Conservation (phyloP, 1,140 invertebrate genomes). For the Acromyrmex charruanus region DNA sequence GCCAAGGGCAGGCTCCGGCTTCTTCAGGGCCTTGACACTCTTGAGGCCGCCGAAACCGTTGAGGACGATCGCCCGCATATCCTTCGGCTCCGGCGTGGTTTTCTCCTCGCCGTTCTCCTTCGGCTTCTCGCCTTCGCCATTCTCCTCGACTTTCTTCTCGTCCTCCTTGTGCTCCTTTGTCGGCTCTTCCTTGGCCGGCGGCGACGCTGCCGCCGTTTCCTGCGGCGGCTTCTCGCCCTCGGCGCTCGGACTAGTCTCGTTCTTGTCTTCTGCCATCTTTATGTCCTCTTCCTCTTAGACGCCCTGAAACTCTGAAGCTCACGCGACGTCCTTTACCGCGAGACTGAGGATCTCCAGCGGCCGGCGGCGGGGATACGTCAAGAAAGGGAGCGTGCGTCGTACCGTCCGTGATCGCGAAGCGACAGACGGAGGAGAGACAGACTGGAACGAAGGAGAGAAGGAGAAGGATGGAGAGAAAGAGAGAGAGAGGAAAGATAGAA, state of each 20-base stretch:
- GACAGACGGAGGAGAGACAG: conserved; percentile 6
- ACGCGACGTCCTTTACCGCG: conserved; percentile 46
- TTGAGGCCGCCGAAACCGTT: conserved; percentile 94
- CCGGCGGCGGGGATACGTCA: conserved; percentile 30
- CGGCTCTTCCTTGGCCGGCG: conserved; percentile 77
- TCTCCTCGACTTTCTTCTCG: conserved; percentile 86
- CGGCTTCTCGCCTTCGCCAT: conserved; percentile 85
- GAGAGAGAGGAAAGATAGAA: conserved; percentile 5
- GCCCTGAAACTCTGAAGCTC: conserved; percentile 41
- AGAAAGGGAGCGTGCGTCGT: conserved; percentile 49
- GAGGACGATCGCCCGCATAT: conserved; percentile 94
- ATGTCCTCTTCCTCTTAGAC: conserved; percentile 17
- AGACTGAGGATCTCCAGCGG: conserved; percentile 25
- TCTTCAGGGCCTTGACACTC: conserved; percentile 93
- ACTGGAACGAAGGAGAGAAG: neutral
- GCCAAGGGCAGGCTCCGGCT: conserved; percentile 90
- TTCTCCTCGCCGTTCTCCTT: conserved; percentile 88
- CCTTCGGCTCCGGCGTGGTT: conserved; percentile 89
- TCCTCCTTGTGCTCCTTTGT: conserved; percentile 84
- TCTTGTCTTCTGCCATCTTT: conserved; percentile 86
- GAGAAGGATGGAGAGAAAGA: neutral
- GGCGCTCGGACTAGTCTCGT: conserved; percentile 81
- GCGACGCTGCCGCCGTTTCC: conserved; percentile 77
- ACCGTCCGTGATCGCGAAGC: conserved; percentile 41
- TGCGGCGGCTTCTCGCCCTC: conserved; percentile 80